phyloP scores from a whole-genome alignment of 2,888 invertebrate genomes.

The Drosophila birchii region DNA sequence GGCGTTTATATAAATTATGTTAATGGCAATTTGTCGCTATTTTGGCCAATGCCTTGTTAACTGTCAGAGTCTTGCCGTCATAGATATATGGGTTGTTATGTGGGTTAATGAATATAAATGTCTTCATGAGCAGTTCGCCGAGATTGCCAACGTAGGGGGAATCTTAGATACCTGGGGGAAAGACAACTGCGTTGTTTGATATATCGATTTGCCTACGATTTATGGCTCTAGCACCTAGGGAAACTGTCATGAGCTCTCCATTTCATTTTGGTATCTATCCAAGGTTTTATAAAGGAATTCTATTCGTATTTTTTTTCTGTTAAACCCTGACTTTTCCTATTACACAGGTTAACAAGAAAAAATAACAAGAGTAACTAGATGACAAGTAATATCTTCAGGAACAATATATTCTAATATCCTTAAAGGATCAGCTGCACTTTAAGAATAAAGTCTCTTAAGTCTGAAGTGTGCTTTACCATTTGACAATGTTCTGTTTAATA shows the following conservation, averaged over 20 bases:
- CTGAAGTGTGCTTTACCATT: neutral
- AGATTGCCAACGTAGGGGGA: neutral
- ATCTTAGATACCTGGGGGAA: neutral
- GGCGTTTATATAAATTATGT: constrained; percentile 69
- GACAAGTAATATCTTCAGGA: too few species aligned
- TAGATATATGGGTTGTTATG: constrained; percentile 38
- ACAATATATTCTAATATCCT: neutral
- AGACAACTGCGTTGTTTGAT: neutral
- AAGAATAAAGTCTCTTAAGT: neutral
- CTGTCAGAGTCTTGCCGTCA: constrained; percentile 17
- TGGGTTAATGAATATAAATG: constrained; percentile 71
- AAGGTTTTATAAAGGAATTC: neutral
- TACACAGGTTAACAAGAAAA: too few species aligned
- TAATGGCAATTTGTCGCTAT: constrained; percentile 64
- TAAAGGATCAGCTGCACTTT: neutral
- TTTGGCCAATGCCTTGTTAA: constrained; percentile 48
- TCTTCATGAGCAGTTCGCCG: constrained; percentile 34
- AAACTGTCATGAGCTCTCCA: neutral
- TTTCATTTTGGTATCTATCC: neutral
- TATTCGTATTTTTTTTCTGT: neutral
- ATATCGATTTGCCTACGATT: constrained; percentile 1
- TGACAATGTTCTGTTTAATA: neutral
- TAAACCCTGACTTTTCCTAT: neutral
- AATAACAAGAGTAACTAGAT: too few species aligned
- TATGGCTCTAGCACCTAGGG: neutral